Evolutionary conservation across 2,113 vertebrate genomes (phyloP).

Genomic region (Excalfactoria chinensis): DNA sequence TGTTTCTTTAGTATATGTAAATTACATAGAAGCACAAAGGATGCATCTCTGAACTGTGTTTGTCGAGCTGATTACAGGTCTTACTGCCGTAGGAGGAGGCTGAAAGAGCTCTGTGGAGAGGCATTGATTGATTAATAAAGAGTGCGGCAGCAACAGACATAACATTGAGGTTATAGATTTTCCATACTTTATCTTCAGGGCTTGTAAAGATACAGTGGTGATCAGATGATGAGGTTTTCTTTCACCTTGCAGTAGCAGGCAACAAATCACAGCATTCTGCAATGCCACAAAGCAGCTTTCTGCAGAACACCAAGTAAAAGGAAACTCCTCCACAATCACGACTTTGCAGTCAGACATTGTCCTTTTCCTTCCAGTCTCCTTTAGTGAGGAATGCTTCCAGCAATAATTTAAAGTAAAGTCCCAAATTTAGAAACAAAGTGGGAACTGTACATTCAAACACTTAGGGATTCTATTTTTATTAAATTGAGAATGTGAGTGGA

Average conservation of each 20-base stretch:
- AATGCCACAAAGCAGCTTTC: slow-evolving; percentile 10
- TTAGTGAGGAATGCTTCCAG: slow-evolving; percentile 49
- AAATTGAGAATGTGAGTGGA: slow-evolving; percentile 58
- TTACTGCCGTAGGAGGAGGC: slow-evolving; percentile 39
- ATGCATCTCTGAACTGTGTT: slow-evolving; percentile 63
- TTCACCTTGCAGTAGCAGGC: slow-evolving; percentile 30
- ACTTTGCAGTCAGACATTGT: slow-evolving; percentile 50
- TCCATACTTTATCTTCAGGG: slow-evolving; percentile 66
- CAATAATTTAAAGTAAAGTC: slow-evolving; percentile 42
- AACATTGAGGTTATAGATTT: slow-evolving; percentile 57
- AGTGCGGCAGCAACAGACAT: slow-evolving; percentile 25
- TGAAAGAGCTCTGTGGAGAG: slow-evolving; percentile 56
- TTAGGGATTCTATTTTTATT: slow-evolving; percentile 67
- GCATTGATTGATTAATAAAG: slow-evolving; percentile 64
- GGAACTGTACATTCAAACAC: slow-evolving; percentile 65
- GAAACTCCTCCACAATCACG: slow-evolving; percentile 54
- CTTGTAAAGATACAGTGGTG: slow-evolving; percentile 42
- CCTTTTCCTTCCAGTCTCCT: slow-evolving; percentile 41
- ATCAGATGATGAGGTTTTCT: slow-evolving; percentile 57
- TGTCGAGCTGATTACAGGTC: slow-evolving; percentile 48
- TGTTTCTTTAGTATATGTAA: slow-evolving; percentile 53
- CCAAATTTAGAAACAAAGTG: slow-evolving; percentile 71
- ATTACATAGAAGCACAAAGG: slow-evolving; percentile 50
- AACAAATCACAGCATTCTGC: slow-evolving; percentile 25
- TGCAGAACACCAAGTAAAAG: neutral